A percentile compares a stretch with the other conserved stretches of the same genome.
Evolutionary conservation across 2,888 invertebrate genomes (phyloP).

Genomic region (Rotaria macrura): DNA sequence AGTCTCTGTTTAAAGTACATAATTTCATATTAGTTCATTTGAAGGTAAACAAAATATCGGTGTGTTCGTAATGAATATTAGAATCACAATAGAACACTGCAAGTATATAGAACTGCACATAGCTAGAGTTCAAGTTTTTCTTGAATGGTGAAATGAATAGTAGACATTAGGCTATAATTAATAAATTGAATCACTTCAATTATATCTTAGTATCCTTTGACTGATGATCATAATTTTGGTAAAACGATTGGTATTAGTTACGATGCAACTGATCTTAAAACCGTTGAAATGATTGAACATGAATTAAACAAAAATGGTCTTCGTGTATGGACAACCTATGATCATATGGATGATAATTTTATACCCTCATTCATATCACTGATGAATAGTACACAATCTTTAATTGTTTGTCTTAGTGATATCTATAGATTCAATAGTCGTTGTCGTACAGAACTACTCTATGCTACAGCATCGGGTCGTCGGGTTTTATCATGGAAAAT

Average conservation of each 20-base stretch:
- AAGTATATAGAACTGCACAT: too few relatives aligned
- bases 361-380: neutral
- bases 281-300: neutral
- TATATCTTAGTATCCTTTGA: neutral
- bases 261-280: neutral
- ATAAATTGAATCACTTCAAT: neutral
- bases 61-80: too few relatives aligned
- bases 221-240: neutral
- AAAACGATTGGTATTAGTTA: neutral
- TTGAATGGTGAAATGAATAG: too few relatives aligned
- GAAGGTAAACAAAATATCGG: too few relatives aligned
- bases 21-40: too few relatives aligned
- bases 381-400: neutral
- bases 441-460: neutral
- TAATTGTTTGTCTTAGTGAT: neutral
- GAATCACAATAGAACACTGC: too few relatives aligned
- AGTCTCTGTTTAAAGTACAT: too few relatives aligned
- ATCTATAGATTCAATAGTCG: neutral
- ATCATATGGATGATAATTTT: neutral
- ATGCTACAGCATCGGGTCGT: neutral
- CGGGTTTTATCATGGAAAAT: neutral
- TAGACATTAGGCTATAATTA: too few relatives aligned
- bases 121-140: too few relatives aligned
- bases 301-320: neutral
- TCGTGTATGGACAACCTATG: slow-evolving; percentile 1